Evolutionary conservation across 2,888 invertebrate species (phyloP).

Genomic region (Elegia similella): DNA sequence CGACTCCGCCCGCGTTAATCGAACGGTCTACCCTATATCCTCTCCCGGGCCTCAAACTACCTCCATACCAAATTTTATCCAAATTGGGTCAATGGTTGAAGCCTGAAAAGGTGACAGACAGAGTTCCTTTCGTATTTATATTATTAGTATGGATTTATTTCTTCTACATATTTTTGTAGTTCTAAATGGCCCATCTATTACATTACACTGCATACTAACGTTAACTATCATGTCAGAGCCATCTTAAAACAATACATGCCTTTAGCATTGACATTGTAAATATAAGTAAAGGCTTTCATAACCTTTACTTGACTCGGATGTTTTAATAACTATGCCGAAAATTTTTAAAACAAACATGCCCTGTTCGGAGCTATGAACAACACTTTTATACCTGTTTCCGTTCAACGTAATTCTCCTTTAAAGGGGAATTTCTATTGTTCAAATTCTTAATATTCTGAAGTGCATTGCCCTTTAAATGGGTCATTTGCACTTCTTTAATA

Average conservation of each 20-base stretch:
- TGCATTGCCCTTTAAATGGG: slow-evolving; percentile 51
- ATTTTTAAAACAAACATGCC: slow-evolving; percentile 23
- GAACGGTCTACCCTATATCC: too few species aligned
- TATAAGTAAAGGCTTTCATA: background rate
- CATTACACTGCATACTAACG: too few species aligned
- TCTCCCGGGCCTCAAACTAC: too few species aligned
- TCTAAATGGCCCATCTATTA: too few species aligned
- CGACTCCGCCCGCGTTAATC: too few species aligned
- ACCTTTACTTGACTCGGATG: background rate
- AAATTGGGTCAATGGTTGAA: too few species aligned
- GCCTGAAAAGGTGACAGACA: too few species aligned
- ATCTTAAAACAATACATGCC: background rate
- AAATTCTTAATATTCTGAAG: slow-evolving; percentile 35
- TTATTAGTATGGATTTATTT: too few species aligned
- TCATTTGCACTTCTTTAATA: slow-evolving; percentile 35
- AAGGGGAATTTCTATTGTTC: slow-evolving; percentile 42
- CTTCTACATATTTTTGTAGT: too few species aligned
- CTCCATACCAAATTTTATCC: too few species aligned
- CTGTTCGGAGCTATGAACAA: slow-evolving; percentile 8
- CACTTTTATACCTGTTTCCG: slow-evolving; percentile 38
- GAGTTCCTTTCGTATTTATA: too few species aligned
- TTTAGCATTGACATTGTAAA: background rate
- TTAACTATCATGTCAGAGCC: too few species aligned
- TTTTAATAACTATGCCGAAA: slow-evolving; percentile 11
- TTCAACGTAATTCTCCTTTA: slow-evolving; percentile 25